Evolutionary conservation across 2,888 invertebrate species (phyloP).

Genomic region (Caenorhabditis sinica): DNA sequence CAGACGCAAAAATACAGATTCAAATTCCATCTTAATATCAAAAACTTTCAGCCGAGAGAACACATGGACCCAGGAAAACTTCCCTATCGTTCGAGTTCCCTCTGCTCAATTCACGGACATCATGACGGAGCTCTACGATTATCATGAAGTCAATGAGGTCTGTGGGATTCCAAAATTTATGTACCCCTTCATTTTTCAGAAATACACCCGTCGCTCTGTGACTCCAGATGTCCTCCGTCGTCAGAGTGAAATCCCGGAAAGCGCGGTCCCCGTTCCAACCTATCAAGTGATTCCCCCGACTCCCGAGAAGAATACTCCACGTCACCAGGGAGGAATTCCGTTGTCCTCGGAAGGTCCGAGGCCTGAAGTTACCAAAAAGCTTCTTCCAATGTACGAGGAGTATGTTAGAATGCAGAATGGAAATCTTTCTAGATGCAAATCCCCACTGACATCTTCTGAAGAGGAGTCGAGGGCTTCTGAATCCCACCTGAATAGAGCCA

Average conservation of each 20-base stretch:
- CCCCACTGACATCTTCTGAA: neutral
- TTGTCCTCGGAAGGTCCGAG: constrained; percentile 14
- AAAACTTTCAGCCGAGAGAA: constrained; percentile 57
- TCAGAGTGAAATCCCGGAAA: neutral
- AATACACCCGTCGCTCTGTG: constrained; percentile 30
- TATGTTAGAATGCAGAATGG: constrained; percentile 36
- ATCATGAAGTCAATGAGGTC: constrained; percentile 28
- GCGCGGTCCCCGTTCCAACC: neutral
- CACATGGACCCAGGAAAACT: constrained; percentile 51
- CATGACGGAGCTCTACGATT: constrained; percentile 50
- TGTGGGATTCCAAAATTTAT: too few species aligned
- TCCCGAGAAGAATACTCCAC: constrained; percentile 34
- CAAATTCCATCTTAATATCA: too few species aligned
- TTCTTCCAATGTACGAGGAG: constrained; percentile 54
- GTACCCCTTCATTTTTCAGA: constrained; percentile 18
- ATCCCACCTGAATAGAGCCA: neutral
- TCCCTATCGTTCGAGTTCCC: constrained; percentile 51
- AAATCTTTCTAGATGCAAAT: too few species aligned
- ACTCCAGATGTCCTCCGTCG: constrained; percentile 15
- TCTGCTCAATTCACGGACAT: constrained; percentile 50
- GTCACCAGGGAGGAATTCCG: constrained; percentile 11
- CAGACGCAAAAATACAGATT: too few species aligned
- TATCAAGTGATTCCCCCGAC: constrained; percentile 52
- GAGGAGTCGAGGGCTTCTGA: neutral
- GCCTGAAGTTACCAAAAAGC: constrained; percentile 7